Conservation (phyloP, 2,113 vertebrate genomes). For the Vimba vimba region DNA sequence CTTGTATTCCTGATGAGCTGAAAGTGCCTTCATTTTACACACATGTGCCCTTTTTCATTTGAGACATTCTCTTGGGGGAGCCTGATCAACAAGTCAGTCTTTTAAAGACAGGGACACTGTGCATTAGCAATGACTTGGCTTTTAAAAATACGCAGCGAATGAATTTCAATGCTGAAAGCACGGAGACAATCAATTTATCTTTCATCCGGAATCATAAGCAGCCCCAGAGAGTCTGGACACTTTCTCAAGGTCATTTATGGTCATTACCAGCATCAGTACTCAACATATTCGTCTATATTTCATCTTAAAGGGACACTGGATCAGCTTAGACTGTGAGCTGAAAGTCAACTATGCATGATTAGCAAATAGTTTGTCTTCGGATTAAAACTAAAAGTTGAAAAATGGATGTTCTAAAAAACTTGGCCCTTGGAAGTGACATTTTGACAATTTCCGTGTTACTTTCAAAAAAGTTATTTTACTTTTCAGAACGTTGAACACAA, state of each 20-base stretch:
- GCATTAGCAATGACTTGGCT: constrained; percentile 52
- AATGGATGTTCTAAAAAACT: background rate
- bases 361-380: constrained; percentile 1
- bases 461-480: background rate
- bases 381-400: constrained; percentile 13
- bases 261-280: constrained; percentile 14
- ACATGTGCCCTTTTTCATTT: constrained; percentile 54
- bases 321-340: background rate
- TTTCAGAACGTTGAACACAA: background rate
- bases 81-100: constrained; percentile 54
- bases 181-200: constrained; percentile 59
- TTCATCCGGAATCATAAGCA: constrained; percentile 53
- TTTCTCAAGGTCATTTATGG: constrained; percentile 52
- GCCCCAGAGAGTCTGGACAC: constrained; percentile 38
- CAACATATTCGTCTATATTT: constrained; percentile 33
- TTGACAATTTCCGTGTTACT: background rate
- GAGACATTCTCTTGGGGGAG: constrained; percentile 53
- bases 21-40: constrained; percentile 39
- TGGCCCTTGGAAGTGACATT: background rate
- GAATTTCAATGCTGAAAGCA: constrained; percentile 57
- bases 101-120: constrained; percentile 49
- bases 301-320: background rate
- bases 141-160: constrained; percentile 39
- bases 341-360: constrained; percentile 4
- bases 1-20: background rate